These are phyloP conservation scores for Esperia sulphurella DNA, from an alignment of 2,888 invertebrate genomes.

Conservation along the genomic window DNA sequence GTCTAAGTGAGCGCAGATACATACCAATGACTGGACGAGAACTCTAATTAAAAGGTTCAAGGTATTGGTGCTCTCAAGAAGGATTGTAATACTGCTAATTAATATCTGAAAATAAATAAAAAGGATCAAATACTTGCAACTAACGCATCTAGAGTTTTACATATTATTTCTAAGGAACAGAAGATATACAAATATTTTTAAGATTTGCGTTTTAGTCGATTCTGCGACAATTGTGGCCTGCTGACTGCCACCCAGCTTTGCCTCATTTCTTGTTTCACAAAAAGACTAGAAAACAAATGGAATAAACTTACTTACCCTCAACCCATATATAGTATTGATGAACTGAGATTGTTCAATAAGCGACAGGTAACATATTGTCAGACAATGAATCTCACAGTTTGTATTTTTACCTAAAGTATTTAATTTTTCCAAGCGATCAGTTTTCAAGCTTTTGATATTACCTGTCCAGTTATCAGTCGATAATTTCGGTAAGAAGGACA, in stretches of 20 bases:
- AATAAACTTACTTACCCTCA: too few relatives aligned
- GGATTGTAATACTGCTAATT: constrained; percentile 15
- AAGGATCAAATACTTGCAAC: too few relatives aligned
- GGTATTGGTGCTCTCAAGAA: constrained; percentile 15
- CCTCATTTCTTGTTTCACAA: too few relatives aligned
- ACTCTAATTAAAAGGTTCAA: constrained; percentile 9
- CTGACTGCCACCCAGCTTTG: too few relatives aligned
- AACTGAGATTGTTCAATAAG: not conserved
- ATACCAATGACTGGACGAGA: not conserved
- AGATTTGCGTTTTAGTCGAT: too few relatives aligned
- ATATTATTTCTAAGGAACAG: too few relatives aligned
- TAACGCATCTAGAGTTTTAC: too few relatives aligned
- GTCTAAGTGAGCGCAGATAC: too few relatives aligned
- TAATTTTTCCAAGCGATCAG: not conserved
- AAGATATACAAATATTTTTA: too few relatives aligned
- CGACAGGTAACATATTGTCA: not conserved
- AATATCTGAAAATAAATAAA: constrained; percentile 4
- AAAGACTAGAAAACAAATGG: too few relatives aligned
- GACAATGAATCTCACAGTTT: not conserved
- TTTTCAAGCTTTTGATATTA: not conserved
- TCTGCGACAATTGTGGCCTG: too few relatives aligned
- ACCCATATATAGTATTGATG: not conserved
- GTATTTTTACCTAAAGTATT: not conserved
- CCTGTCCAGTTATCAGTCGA: not conserved
- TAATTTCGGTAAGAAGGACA: not conserved